Evolutionary conservation across 2,797 vertebrate genomes (phyloP), one percentile per base, ranked within the genome.

Genomic region (Catharus ustulatus): DNA sequence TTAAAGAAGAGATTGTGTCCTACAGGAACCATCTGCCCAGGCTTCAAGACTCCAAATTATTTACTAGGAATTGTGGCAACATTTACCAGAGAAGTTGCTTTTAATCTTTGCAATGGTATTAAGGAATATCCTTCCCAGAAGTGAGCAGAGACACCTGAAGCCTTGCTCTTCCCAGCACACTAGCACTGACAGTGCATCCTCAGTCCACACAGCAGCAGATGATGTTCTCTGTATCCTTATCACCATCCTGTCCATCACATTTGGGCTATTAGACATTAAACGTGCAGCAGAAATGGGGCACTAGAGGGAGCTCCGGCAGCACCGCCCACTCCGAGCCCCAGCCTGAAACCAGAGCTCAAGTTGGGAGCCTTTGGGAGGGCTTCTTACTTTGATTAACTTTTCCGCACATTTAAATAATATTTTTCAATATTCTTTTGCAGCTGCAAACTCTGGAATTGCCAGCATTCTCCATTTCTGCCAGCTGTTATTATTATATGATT

Each of bases 241-340:
- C 48, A 24, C 36, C 5, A 1, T 20, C 30, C 22, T 46, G 2
- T 7, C 46, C 36, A 54, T 40, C n/a, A 24, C 1, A 48, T 75
- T 42, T 24, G 42, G 24, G 32, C 4, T 40, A 36, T 2, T 17
- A 23, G 17, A 36, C 84, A 48, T 51, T 4, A 13, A 46, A 59
- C 2, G 3, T 3, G 48, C 69, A 32, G 84, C 42, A 30, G 9
- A 14, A 57, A 14, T 0, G 16, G 49, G 64, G 68, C 84, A 61
- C 68, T 62, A 91, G 87, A 74, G 89, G 84, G 87, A 94, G 89
- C 82, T 79, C 81, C 20, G 22, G 80, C 83, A 90, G 69, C 86
- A 91, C 49, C 30, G 2, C 76, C 78, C 52, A 74, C 59, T 17
- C 59, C 7, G 10, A 84, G 52, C 6, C 81, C 75, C 45, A 7